Conservation (phyloP, 2,797 vertebrate species). For the Rhadinocentrus ornatus region DNA sequence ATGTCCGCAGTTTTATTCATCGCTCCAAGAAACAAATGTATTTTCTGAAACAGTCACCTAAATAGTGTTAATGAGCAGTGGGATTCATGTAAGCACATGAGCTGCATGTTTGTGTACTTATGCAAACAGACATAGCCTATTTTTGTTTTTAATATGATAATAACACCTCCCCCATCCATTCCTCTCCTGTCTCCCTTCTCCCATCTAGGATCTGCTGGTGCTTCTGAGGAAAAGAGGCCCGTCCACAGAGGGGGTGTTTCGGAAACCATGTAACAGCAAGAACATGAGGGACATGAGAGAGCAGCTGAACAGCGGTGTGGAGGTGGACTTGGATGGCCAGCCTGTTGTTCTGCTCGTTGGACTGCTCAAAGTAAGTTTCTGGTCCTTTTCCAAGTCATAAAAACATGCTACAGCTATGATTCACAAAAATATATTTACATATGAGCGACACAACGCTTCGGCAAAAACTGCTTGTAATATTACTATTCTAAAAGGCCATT, state of each 20-base stretch:
- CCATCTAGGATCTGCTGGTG: conserved; percentile 86
- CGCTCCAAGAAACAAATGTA: background rate
- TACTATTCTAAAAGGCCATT: too few species aligned
- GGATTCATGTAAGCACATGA: background rate
- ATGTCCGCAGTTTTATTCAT: conserved; percentile 18
- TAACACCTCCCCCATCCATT: background rate
- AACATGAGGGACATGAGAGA: conserved; percentile 89
- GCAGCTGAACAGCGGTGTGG: conserved; percentile 84
- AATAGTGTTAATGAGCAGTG: conserved; percentile 7
- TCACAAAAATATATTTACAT: background rate
- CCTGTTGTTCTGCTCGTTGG: conserved; percentile 88
- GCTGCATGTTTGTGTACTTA: background rate
- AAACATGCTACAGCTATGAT: background rate
- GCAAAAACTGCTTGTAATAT: background rate
- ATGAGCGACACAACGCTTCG: background rate
- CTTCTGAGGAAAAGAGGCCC: conserved; percentile 88
- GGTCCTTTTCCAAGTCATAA: background rate
- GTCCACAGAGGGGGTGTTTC: conserved; percentile 92
- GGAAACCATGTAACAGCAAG: conserved; percentile 89
- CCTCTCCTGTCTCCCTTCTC: background rate
- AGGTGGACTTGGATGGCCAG: conserved; percentile 83
- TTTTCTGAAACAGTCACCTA: background rate
- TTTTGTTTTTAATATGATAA: background rate
- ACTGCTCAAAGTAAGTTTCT: conserved; percentile 88
- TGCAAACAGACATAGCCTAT: background rate